Base-by-base conservation (phyloP, 2,113 vertebrate genomes). In the Tragelaphus buxtoni region DNA sequence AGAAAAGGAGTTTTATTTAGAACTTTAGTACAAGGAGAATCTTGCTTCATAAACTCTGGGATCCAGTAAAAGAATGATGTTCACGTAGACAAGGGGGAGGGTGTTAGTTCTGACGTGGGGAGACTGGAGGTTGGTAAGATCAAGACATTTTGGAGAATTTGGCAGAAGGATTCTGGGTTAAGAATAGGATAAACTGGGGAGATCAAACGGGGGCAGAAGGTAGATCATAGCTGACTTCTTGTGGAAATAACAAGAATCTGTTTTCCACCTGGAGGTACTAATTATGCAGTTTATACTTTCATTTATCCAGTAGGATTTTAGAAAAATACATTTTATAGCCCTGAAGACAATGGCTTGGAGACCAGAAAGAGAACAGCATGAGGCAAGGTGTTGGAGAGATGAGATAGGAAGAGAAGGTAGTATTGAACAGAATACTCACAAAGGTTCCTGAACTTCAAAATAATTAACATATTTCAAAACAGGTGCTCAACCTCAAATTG, bases 1-100 rank as follows among this genome's bases (percentile, higher is more conserved):
- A 26, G 42, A 53, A 58, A 79, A 60, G 13, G 20, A 12, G 49
- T 72, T 96, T 58, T 51, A 65, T 90, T 96, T 81, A 77, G n/a
- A 95, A 93, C 51, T 47, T 87, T 30, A 72, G 11, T 58, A 84
- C 4, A 16, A 95, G 14, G 51, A 81, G 20, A 92, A 5, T 30
- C 22, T 94, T 94, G 17, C 22, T 88, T 85, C 51, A 74, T 42
- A 81, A 47, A 88, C 55, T 47, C 26, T 69, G 20, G 13, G 30
- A 32, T 60, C 30, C 47, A 53, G 32, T 9, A 49, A 85, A 91
- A 7, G 39, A 79, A 88, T 11, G 12, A 49, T 61, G 18, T 39
- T 94, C 16, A 55, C 4, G 6, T 39, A 72, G 35, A 12, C 7
- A 30, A 76, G 24, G 8, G 72, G 13, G 18, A 61, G 1, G 9